Conservation (phyloP, 1,140 invertebrate species). For the Drosophila suzukii region DNA sequence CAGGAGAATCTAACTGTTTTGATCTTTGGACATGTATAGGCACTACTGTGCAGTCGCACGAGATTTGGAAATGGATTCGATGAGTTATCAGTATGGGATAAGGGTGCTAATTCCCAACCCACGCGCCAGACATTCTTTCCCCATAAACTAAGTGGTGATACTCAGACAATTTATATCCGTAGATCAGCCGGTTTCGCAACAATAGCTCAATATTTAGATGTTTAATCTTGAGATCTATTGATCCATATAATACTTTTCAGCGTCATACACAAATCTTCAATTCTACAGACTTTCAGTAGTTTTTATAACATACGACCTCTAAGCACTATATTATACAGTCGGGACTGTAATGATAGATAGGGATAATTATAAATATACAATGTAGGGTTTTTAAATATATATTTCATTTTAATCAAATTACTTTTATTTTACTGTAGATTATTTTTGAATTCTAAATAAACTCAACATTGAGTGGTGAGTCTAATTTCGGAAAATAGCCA, state of each 20-base stretch:
- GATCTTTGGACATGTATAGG: neutral
- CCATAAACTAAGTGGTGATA: constrained; percentile 13
- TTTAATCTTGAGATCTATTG: neutral
- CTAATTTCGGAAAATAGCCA: constrained; percentile 13
- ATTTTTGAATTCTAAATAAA: constrained; percentile 1
- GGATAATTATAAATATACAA: too few relatives aligned
- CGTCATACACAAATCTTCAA: too few relatives aligned
- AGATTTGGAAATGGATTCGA: constrained; percentile 3
- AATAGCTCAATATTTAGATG: neutral
- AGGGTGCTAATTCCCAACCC: constrained; percentile 15
- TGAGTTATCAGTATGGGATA: constrained; percentile 5
- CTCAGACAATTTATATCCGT: constrained; percentile 3
- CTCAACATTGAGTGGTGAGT: constrained; percentile 15
- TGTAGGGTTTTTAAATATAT: neutral
- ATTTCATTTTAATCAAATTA: neutral
- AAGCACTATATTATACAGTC: neutral
- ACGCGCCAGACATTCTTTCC: constrained; percentile 25
- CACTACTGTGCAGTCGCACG: neutral
- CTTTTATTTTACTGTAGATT: neutral
- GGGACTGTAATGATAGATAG: neutral
- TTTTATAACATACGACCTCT: neutral
- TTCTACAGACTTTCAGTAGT: neutral
- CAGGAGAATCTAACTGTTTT: neutral
- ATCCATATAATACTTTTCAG: neutral
- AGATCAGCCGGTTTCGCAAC: constrained; percentile 21